phyloP scores from a whole-genome alignment of 2,113 vertebrate genomes.

The Monopterus albus region DNA sequence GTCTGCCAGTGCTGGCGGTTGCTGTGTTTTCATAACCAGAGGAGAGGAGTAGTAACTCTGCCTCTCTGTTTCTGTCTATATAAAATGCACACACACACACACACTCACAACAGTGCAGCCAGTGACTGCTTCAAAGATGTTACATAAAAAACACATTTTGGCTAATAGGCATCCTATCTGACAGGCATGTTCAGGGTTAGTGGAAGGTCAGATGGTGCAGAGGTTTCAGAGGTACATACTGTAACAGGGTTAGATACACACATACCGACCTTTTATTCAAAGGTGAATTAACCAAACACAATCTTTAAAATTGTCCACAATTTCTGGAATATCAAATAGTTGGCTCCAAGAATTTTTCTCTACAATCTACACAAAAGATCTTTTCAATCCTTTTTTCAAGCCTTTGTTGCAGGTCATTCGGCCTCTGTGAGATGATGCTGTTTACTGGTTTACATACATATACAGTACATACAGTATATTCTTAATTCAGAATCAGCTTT shows the following conservation, averaged over 20 bases:
- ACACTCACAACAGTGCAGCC: constrained; percentile 5
- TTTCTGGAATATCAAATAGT: too few relatives aligned
- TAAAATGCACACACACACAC: constrained; percentile 11
- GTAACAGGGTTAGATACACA: constrained; percentile 4
- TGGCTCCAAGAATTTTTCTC: too few relatives aligned
- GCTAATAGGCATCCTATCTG: constrained; percentile 23
- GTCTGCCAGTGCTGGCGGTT: constrained; percentile 54
- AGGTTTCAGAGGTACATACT: constrained; percentile 6
- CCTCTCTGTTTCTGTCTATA: constrained; percentile 22
- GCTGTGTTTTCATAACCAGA: constrained; percentile 65
- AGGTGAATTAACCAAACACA: constrained; percentile 1
- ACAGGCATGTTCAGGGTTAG: constrained; percentile 32
- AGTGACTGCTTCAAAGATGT: constrained; percentile 2
- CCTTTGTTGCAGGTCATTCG: neutral
- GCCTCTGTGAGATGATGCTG: too few relatives aligned
- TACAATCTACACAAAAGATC: neutral
- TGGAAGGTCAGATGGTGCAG: constrained; percentile 22
- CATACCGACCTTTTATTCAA: constrained; percentile 13
- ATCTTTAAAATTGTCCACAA: neutral
- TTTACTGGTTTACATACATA: neutral
- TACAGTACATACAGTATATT: too few relatives aligned
- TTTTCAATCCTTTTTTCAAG: neutral
- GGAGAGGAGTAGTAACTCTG: constrained; percentile 49
- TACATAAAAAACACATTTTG: constrained; percentile 29
- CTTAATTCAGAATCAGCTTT: too few relatives aligned